Base-by-base conservation (phyloP, 2,888 invertebrate genomes). In the Polyommatus iphigenia region DNA sequence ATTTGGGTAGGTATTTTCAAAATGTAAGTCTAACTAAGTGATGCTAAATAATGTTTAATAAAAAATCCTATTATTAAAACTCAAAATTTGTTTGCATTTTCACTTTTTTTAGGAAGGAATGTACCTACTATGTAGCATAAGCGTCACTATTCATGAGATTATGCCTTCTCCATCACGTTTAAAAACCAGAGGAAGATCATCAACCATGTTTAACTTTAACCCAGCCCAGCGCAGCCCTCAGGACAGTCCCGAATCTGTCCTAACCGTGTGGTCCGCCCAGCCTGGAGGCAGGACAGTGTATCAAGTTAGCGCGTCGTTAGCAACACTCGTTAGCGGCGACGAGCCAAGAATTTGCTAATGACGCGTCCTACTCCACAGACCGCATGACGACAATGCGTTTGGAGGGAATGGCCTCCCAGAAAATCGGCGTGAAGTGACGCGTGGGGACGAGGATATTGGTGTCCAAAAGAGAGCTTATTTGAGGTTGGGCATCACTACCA, bases 281-380 rank as follows among this genome's bases (percentile, higher is more conserved):
- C 20, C 81, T 84, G 80, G 81, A 81, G 83, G 75, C 75, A 75
- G 75, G 75, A 75, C 75, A 83, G 84, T 86, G 90, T 90, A 91
- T 92, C 91, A 88, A 89, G 92, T 92, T 92, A 91, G 90, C 90
- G 88, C 89, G 89, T 92, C 91, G 91, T 92, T 92, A 92, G 90
- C 88, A 89, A 87, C 90, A 89, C 93, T 93, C 92, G 93, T 93
- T 93, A 93, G 91, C 87, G 88, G 87, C 90, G 91, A 91, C 91
- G 91, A 88, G 88, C 89, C 90, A 91, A 92, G 91, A 91, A 93
- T 93, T 91, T 88, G 90, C 90, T 93, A 93, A 93, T 92, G 92
- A 92, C 91, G 89, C 87, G 87, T 86, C 85, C 86, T 87, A 20
- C 84, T 86, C 24, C 15, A 18, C 67, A 67, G 67, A 67, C 67